Evolutionary conservation across 2,797 vertebrate species (phyloP).

Genomic region (Yasuhikotakia modesta): DNA sequence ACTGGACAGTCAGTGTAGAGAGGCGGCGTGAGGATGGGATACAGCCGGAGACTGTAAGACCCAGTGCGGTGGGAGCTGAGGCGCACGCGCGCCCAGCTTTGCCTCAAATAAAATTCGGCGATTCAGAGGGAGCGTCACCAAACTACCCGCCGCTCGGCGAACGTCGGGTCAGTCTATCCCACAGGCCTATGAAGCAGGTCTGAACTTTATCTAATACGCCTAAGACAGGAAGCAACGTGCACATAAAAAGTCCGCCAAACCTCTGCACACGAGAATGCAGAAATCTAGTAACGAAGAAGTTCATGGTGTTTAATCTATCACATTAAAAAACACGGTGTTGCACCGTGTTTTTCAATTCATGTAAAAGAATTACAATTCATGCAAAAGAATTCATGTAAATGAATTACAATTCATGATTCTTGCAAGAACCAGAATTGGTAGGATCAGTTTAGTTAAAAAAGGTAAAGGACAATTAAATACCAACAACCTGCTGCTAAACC

Average conservation of each 20-base stretch:
- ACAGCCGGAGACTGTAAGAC: constrained; percentile 74
- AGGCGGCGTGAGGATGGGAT: constrained; percentile 63
- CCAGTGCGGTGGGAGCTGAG: constrained; percentile 72
- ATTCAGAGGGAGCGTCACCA: constrained; percentile 76
- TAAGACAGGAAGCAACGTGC: neutral
- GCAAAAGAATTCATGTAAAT: no score
- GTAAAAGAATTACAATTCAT: neutral
- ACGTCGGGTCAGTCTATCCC: neutral
- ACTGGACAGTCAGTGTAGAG: constrained; percentile 58
- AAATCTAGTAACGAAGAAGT: neutral
- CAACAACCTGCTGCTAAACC: no score
- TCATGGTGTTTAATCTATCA: neutral
- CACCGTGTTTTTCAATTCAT: neutral
- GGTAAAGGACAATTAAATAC: no score
- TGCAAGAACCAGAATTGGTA: neutral
- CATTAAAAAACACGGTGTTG: neutral
- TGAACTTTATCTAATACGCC: constrained; percentile 19
- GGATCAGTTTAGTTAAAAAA: neutral
- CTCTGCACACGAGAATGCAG: neutral
- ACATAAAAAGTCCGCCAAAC: constrained; percentile 33
- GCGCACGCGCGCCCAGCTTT: constrained; percentile 79
- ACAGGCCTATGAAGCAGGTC: neutral
- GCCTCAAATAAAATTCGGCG: constrained; percentile 69
- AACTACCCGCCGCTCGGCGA: constrained; percentile 66
- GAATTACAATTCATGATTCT: no score